A percentile compares a stretch with the other conserved stretches of the same genome.
phyloP scores from a whole-genome alignment of 2,888 invertebrate genomes.

The Tetheella fluctuosa region DNA sequence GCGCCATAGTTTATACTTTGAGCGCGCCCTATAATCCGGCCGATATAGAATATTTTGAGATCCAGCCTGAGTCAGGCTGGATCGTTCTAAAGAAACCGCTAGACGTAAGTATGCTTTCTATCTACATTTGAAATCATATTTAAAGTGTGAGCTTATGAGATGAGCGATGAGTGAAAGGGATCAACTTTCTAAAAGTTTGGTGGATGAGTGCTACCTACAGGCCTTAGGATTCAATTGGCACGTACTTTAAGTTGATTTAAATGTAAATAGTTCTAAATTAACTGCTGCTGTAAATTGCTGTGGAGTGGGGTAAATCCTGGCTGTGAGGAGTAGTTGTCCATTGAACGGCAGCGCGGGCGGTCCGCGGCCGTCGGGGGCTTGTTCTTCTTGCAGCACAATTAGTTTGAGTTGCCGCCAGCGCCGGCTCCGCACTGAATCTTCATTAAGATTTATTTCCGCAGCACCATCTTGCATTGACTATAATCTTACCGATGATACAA shows the following conservation, averaged over 20 bases:
- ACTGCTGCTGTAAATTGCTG: slow-evolving; percentile 82
- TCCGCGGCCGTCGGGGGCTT: slow-evolving; percentile 76
- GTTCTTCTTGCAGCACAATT: slow-evolving; percentile 89
- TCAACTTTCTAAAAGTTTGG: slow-evolving; percentile 80
- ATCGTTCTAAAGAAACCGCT: slow-evolving; percentile 97
- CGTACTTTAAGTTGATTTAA: slow-evolving; percentile 76
- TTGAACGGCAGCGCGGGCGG: slow-evolving; percentile 65
- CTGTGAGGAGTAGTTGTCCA: slow-evolving; percentile 83
- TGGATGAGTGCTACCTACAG: slow-evolving; percentile 84
- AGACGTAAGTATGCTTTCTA: slow-evolving; percentile 92
- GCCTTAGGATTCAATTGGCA: slow-evolving; percentile 84
- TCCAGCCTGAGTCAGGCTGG: slow-evolving; percentile 98
- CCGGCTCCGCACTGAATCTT: slow-evolving; percentile 80
- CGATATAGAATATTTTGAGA: slow-evolving; percentile 97
- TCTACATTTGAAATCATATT: slow-evolving; percentile 35
- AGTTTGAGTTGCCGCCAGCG: slow-evolving; percentile 87
- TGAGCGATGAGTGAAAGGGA: slow-evolving; percentile 78
- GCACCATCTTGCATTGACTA: slow-evolving; percentile 84
- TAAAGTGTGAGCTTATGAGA: slow-evolving; percentile 60
- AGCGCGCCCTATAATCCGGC: slow-evolving; percentile 95
- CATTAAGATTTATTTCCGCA: slow-evolving; percentile 83
- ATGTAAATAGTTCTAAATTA: slow-evolving; percentile 83
- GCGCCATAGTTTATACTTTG: slow-evolving; percentile 95
- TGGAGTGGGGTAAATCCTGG: slow-evolving; percentile 79
- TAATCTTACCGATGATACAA: slow-evolving; percentile 77